Conservation (phyloP, 2,113 vertebrate species). For the Procavia capensis region DNA sequence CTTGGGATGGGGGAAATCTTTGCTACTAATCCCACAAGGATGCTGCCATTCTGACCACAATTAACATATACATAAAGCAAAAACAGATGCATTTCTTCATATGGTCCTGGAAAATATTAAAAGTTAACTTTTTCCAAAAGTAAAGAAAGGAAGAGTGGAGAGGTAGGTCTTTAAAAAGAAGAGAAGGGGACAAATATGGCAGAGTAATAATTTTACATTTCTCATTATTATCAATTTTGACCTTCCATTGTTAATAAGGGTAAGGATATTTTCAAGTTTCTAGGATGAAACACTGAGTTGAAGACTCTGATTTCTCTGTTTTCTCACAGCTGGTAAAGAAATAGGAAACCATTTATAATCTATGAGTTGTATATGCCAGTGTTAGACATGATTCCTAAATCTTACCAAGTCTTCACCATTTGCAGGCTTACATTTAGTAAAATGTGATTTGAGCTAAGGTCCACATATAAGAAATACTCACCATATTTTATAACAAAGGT, state of each 20-base stretch:
- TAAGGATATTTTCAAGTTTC: constrained; percentile 36
- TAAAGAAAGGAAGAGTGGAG: background rate
- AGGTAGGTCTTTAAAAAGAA: background rate
- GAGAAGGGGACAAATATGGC: background rate
- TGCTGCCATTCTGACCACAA: background rate
- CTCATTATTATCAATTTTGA: background rate
- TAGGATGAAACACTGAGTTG: background rate
- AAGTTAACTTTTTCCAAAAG: background rate
- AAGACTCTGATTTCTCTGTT: background rate
- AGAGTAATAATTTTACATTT: background rate
- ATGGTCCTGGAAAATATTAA: background rate
- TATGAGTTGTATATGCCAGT: background rate
- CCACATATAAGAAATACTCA: constrained; percentile 32
- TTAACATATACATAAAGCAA: background rate
- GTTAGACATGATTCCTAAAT: background rate
- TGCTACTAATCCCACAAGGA: background rate
- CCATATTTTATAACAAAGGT: constrained; percentile 17
- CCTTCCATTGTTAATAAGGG: background rate
- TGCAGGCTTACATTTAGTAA: constrained; percentile 5
- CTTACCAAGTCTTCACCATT: background rate
- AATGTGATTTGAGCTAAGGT: background rate
- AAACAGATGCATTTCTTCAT: background rate
- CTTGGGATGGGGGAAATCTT: background rate
- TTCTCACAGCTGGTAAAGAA: background rate
- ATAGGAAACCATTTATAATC: background rate